These are phyloP conservation scores for western clawed frog (Xenopus tropicalis) DNA, from an alignment of 2,113 vertebrate species.

Conservation along the genomic window UCB_Xtro_10.0 CM004444.2:174898001-174898500, in stretches of 20 bases:
- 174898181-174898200: slow-evolving; percentile 51
- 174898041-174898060: background rate
- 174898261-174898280: background rate
- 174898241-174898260: slow-evolving; percentile 72
- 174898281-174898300: no score
- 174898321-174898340: no score
- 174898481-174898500: slow-evolving; percentile 75
- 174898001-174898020: background rate
- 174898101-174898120: slow-evolving; percentile 66
- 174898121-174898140: slow-evolving; percentile 65
- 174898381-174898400: slow-evolving; percentile 9
- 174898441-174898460: slow-evolving; percentile 56
- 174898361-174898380: no score
- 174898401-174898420: slow-evolving; percentile 88
- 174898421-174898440: slow-evolving; percentile 76
- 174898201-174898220: slow-evolving; percentile 55
- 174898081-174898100: slow-evolving; percentile 6
- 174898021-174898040: no score
- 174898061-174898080: background rate
- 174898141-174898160: slow-evolving; percentile 69
- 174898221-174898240: slow-evolving; percentile 67
- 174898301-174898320: no score
- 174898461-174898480: slow-evolving; percentile 62
- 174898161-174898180: slow-evolving; percentile 67
- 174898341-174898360: no score